These are phyloP conservation scores for Bombyx huttoni DNA, from an alignment of 2,888 invertebrate species.

Conservation along the genomic window DNA sequence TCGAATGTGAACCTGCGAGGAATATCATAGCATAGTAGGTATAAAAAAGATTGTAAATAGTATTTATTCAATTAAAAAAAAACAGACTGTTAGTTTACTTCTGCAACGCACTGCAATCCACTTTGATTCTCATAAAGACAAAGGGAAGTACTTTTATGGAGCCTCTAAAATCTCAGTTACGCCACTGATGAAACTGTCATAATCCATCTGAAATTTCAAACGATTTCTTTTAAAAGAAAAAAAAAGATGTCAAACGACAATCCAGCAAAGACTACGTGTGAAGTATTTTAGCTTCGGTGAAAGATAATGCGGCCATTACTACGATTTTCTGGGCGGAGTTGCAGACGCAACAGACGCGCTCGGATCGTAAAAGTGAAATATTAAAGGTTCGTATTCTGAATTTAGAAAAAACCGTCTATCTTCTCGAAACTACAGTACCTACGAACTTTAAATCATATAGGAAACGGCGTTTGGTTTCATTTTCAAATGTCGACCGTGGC, in stretches of 20 bases:
- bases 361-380: slow-evolving; percentile 67
- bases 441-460: slow-evolving; percentile 31
- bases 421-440: slow-evolving; percentile 15
- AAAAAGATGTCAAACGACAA: not conserved
- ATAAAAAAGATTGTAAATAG: too few species aligned
- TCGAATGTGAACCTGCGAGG: too few species aligned
- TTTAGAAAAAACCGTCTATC: slow-evolving; percentile 50
- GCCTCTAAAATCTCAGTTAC: too few species aligned
- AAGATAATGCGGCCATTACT: slow-evolving; percentile 56
- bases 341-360: slow-evolving; percentile 55
- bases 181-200: too few species aligned
- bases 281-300: slow-evolving; percentile 16
- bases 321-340: slow-evolving; percentile 49
- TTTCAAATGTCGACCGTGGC: slow-evolving; percentile 10
- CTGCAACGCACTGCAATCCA: too few species aligned
- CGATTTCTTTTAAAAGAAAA: not conserved
- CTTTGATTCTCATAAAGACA: too few species aligned
- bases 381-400: slow-evolving; percentile 60
- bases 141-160: too few species aligned
- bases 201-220: not conserved
- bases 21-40: too few species aligned
- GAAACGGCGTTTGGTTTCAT: slow-evolving; percentile 17
- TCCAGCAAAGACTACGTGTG: not conserved
- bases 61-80: too few species aligned
- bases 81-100: too few species aligned